Evolutionary conservation across 2,113 vertebrate species (phyloP), one percentile per base, ranked within the genome.

Genomic region (Trogon melanurus): DNA sequence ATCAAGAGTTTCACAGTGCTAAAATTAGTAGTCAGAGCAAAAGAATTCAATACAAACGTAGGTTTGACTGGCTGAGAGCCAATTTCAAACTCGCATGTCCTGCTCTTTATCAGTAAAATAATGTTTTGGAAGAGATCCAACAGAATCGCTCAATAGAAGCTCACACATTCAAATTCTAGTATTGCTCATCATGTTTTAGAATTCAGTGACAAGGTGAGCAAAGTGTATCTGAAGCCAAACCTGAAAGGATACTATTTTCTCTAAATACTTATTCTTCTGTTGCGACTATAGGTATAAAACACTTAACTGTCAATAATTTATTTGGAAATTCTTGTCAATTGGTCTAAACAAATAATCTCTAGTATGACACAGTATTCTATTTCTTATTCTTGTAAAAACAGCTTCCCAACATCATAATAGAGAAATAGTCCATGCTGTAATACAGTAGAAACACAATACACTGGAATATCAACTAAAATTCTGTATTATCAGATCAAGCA

Each of bases 1-100:
- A 82, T 85, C 90, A 81, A 38, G 83, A 96, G 86, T 94, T 97
- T 93, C 85, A 96, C 69, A 30, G 27, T 61, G 96, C 92, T 94
- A 96, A 97, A 97, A 97, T 96, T 88, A 97, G 88, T 74, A 90
- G n/a, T 61, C 22, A 21, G 88, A 95, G 70, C 86, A 87, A 87
- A 93, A 95, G 36, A 88, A 93, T 67, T 69, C 79, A 69, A 83
- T 66, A 96, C 29, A 76, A 53, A 54, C 53, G n/a, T 79, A 91
- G 79, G 89, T 53, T 61, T 47, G 58, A 67, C 74, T 91, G 95
- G 89, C 88, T 12, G 22, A 62, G 62, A 81, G 88, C 73, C 88
- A 91, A 79, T 72, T 82, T 88, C 47, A 93, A 96, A 97, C 72
- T 92, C 73, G 64, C 15, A 65, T 86, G 16, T 74, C 93, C 95